Base-by-base conservation (phyloP, 2,888 invertebrate species). In the Cremastinae sp. region DNA sequence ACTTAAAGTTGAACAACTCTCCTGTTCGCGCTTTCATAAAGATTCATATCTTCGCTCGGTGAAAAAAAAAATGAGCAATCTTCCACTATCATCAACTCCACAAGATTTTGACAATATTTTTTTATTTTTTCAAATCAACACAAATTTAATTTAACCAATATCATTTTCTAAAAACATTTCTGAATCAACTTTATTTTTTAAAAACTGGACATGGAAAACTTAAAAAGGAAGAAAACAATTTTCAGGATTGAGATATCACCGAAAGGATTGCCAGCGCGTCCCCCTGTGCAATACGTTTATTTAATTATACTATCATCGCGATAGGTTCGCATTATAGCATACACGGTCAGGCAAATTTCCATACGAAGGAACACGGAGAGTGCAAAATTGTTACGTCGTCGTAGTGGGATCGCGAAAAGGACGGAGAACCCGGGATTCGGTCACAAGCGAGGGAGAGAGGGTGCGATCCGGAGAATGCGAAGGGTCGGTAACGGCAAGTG, bases 401-500 rank as follows among this genome's bases (percentile, higher is more conserved):
- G 64, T 61, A 66, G 49, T 51, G 59, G 35, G 69, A 64, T 76
- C 68, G 64, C 59, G 43, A 47, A 37, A 16, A 72, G 68, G 68
- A 61, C 53, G 51, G 55, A 16, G 35, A 8, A 2, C 55, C 43
- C 58, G 45, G 43, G 71, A 22, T 47, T 66, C 58, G 62, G 45
- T 20, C 14, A 70, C 51, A 35, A 59, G 56, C 43, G 66, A 56
- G 58, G 61, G 41, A 37, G 14, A 37, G 68, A 68, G 51, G 47
- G 69, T 62, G 62, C 47, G 73, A 47, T 20, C 45, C 12, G n/a
- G 47, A 47, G 58, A 62, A 41, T 53, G 59, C 49, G 70, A 75
- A 79, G 75, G 73, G 66, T 77, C 28, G 69, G 74, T 66, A 66
- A 77, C 73, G 78, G 81, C 82, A 84, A 84, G 84, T 83, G 83